Evolutionary conservation across 2,797 vertebrate species (phyloP), one percentile per base, ranked within the genome.

Genomic region (Oophaga sylvatica): DNA sequence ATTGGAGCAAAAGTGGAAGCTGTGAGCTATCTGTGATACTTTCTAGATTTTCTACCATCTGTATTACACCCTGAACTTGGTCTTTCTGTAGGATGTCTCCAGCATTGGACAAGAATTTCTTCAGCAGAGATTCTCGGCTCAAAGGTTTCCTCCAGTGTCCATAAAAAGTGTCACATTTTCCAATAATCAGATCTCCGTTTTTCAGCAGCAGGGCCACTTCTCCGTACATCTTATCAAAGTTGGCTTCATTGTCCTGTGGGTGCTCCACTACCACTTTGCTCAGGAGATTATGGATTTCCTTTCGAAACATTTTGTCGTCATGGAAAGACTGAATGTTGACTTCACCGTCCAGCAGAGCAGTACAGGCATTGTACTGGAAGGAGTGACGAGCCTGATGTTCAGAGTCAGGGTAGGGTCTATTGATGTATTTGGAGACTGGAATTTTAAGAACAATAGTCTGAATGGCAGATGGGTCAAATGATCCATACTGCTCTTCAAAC

Each of bases 121-220:
- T 96, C 85, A 91, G 92, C 88, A 98, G 93, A 0, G 96, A 96
- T 86, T 97, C 95, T 3, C 94, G 92, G 87, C 94, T 96, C 87
- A 98, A 94, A 0, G 97, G 97, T 71, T 97, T 97, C 81, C 96
- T 96, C 97, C 97, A 97, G 93, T 98, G 97, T 78, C 97, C 97
- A 0, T 97, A 97, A 92, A 98, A 97, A 41, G 96, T 97, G 92
- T 97, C 94, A 65, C 97, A 97, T 78, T 94, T 96, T 5, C 95
- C 96, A 0, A 67, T 93, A 79, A 97, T 91, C 16, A 96, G 70
- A 3, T 96, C 95, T 17, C 97, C 96, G 0, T 91, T 94, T 19
- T 92, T 92, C 71, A 97, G 93, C 0, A 94, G 95, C 83, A 97
- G 94, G 70, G 94, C 93, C 80, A 97, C 94, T 90, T 98, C 96